These are phyloP conservation scores for Carcinoscorpius rotundicauda DNA, from an alignment of 1,140 invertebrate species.

Conservation along the genomic window DNA sequence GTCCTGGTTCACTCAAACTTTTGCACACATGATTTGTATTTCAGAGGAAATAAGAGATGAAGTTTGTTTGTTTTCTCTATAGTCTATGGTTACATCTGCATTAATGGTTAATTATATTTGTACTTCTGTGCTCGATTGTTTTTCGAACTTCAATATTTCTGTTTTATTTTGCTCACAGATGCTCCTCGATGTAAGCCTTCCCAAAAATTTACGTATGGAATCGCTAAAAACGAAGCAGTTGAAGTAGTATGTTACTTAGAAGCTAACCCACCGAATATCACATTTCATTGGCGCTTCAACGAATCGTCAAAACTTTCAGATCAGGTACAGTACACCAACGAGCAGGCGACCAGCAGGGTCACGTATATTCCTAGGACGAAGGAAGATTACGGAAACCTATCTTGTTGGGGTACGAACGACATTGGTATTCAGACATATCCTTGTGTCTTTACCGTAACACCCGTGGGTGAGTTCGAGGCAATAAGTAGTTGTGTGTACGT, in stretches of 20 bases:
- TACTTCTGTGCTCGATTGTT: too few species aligned
- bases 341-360: slow-evolving; percentile 43
- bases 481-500: too few species aligned
- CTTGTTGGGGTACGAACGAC: slow-evolving; percentile 22
- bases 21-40: too few species aligned
- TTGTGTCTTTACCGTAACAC: slow-evolving; percentile 24
- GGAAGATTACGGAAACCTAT: slow-evolving; percentile 52
- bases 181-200: slow-evolving; percentile 69
- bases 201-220: slow-evolving; percentile 67
- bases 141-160: too few species aligned
- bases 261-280: slow-evolving; percentile 61
- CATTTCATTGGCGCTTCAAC: slow-evolving; percentile 85
- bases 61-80: too few species aligned
- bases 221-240: slow-evolving; percentile 75
- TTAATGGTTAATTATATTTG: too few species aligned
- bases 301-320: slow-evolving; percentile 77
- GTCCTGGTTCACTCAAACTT: too few species aligned
- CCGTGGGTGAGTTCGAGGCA: slow-evolving; percentile 14
- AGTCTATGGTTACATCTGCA: too few species aligned
- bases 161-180: slow-evolving; percentile 39
- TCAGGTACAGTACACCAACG: slow-evolving; percentile 36
- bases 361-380: slow-evolving; percentile 47
- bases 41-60: too few species aligned
- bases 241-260: slow-evolving; percentile 78
- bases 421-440: slow-evolving; percentile 21